Evolutionary conservation across 2,888 invertebrate genomes (phyloP), one percentile per base, ranked within the genome.

Genomic region (Metalampra italica): DNA sequence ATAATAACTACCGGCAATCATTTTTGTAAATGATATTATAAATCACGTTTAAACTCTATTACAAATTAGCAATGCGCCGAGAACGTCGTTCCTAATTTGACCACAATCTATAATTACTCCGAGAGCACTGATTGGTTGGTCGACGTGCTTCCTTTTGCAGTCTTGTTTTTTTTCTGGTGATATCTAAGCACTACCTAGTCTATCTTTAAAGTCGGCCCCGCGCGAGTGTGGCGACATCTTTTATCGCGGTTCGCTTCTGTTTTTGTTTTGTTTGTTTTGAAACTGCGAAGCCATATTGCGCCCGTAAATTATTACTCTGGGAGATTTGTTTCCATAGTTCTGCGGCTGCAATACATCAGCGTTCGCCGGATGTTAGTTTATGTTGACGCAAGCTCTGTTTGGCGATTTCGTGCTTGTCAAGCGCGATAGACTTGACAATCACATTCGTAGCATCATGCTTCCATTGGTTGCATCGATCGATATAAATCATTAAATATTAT

Each of bases 291-390:
- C 79, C 79, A 86, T 83, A 85, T 82, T 83, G 85, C 79, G 78
- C 75, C 73, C 75, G 80, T 87, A 83, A 89, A 83, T 88, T 86
- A 86, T 87, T 78, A 71, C 78, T 63, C 71, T 66, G 78, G 77
- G 82, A 86, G 86, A 87, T 86, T 87, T 87, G 88, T 86, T 82
- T 82, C 85, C 82, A 87, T 84, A 86, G 86, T 81, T 78, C 76
- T 81, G 86, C 75, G 85, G 86, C 80, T 69, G 81, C 80, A 73
- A 87, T 88, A 76, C 78, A 86, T 88, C 87, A 87, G 76, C 70
- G 77, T 81, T 78, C 75, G 72, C 78, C 81, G 84, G 82, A 82
- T 85, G 85, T 81, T 83, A 79, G 83, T 86, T 84, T 82, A 83
- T 81, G 84, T 77, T 83, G 84, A 82, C 79, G 73, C 72, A 71